These are phyloP conservation scores for Harmothoe impar DNA, from an alignment of 2,888 invertebrate species.

Conservation along the genomic window DNA sequence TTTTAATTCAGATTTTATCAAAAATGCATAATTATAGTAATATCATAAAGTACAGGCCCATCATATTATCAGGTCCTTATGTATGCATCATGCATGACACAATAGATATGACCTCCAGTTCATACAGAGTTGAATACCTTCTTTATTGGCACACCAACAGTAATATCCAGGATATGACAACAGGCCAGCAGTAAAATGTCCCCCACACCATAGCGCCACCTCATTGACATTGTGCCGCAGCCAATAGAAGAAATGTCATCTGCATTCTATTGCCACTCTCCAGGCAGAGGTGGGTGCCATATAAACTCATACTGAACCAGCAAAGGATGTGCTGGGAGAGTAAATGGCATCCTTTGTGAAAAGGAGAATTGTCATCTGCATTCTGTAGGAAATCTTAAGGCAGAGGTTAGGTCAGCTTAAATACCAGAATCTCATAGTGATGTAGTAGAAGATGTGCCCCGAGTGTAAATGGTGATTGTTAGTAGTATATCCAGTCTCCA, in stretches of 20 bases:
- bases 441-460: background rate
- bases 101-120: no score
- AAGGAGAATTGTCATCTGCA: background rate
- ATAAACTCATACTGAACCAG: background rate
- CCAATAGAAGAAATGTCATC: background rate
- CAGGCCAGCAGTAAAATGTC: no score
- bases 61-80: no score
- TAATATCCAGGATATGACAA: no score
- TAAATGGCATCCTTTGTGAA: no score
- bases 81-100: no score
- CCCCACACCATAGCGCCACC: no score
- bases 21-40: no score
- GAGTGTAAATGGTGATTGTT: background rate
- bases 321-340: background rate
- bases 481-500: background rate
- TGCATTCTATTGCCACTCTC: background rate
- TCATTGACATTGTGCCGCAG: background rate
- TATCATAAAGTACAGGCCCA: no score
- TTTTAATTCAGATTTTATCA: no score
- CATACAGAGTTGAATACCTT: no score
- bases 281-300: background rate
- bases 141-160: no score
- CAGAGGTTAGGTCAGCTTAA: background rate
- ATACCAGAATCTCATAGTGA: background rate
- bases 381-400: background rate